phyloP scores from a whole-genome alignment of 1,140 invertebrate species.

The Chionoecetes opilio region DNA sequence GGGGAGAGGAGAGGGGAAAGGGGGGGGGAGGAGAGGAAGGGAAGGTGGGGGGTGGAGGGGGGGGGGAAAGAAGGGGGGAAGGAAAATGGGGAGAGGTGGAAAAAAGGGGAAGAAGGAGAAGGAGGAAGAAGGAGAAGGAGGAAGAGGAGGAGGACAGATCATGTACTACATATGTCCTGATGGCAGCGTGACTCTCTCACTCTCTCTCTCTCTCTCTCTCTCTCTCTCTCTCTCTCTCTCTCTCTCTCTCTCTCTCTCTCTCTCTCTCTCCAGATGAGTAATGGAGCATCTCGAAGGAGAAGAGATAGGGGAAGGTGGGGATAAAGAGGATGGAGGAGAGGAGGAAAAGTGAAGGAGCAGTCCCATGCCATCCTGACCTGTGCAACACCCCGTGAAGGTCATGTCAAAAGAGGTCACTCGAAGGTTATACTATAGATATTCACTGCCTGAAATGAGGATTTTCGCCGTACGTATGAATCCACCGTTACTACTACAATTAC shows the following conservation, averaged over 20 bases:
- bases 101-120: neutral
- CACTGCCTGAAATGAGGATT: too few relatives aligned
- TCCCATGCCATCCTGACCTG: too few relatives aligned
- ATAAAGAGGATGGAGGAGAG: too few relatives aligned
- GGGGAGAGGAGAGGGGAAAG: too few relatives aligned
- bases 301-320: neutral
- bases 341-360: too few relatives aligned
- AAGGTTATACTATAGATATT: too few relatives aligned
- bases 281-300: neutral
- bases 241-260: conserved; percentile 49
- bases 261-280: neutral
- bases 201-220: conserved; percentile 50
- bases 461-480: too few relatives aligned
- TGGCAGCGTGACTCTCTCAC: neutral
- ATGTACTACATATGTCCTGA: too few relatives aligned
- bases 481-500: too few relatives aligned
- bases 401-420: too few relatives aligned
- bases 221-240: conserved; percentile 44
- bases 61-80: neutral
- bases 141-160: neutral
- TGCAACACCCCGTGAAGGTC: too few relatives aligned
- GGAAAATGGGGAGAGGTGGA: neutral
- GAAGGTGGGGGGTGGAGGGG: too few relatives aligned
- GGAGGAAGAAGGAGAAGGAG: neutral
- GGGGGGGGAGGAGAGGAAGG: neutral